Evolutionary conservation across 2,888 invertebrate species (phyloP).

Genomic region (Eilema caniola): DNA sequence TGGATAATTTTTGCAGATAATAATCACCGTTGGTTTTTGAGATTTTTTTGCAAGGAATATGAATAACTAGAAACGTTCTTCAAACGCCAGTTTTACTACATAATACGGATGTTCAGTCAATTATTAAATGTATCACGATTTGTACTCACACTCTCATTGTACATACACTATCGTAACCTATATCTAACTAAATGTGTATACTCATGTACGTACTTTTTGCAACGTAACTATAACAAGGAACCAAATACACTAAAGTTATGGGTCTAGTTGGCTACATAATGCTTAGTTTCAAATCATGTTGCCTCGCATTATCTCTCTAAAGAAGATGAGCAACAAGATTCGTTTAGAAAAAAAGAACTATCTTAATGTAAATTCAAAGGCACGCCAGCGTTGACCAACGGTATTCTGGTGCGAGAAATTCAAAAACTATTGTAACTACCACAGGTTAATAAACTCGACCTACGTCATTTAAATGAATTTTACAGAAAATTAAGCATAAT

Average conservation of each 20-base stretch:
- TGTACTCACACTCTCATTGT: too few species aligned
- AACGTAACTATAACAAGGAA: too few species aligned
- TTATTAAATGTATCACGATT: not conserved
- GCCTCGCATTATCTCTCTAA: not conserved
- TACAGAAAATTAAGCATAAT: not conserved
- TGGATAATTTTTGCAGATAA: too few species aligned
- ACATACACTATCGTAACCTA: too few species aligned
- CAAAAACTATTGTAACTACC: conserved; percentile 5
- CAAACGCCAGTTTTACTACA: not conserved
- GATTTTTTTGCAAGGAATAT: not conserved
- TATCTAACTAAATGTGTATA: too few species aligned
- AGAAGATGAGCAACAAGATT: not conserved
- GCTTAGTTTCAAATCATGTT: not conserved
- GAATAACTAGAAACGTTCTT: not conserved
- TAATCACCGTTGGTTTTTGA: too few species aligned
- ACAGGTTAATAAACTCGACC: conserved; percentile 14
- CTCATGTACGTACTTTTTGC: too few species aligned
- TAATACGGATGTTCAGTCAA: not conserved
- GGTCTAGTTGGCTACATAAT: not conserved
- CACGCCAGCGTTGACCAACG: conserved; percentile 7
- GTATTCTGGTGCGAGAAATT: conserved; percentile 15
- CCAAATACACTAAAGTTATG: not conserved
- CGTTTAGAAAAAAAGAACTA: conserved; percentile 8
- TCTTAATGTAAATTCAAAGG: conserved; percentile 8
- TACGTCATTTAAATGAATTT: not conserved